Evolutionary conservation across 2,888 invertebrate genomes (phyloP).

Genomic region (Stegophylla sp.): DNA sequence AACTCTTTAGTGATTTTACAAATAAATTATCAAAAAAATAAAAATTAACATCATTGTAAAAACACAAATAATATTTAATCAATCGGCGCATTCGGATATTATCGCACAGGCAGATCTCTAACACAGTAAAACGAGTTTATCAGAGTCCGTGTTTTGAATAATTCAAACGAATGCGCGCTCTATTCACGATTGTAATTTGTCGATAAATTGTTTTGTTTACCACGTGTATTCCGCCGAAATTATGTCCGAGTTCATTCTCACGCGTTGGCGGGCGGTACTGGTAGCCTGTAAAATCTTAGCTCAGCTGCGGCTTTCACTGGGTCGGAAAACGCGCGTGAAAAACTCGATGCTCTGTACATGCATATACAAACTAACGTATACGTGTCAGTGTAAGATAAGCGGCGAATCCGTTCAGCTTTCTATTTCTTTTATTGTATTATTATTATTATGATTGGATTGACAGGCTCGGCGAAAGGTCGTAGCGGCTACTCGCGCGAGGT

Average conservation of each 20-base stretch:
- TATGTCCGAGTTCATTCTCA: not conserved
- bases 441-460: not conserved
- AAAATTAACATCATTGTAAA: too few species aligned
- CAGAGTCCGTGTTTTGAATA: too few species aligned
- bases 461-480: constrained; percentile 7
- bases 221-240: not conserved
- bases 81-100: too few species aligned
- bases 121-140: too few species aligned
- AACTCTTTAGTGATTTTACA: too few species aligned
- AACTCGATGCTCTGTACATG: constrained; percentile 19
- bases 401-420: constrained; percentile 50
- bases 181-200: too few species aligned
- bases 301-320: constrained; percentile 36
- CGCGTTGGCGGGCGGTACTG: too few species aligned
- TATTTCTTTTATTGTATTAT: constrained; percentile 18
- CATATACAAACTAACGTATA: not conserved
- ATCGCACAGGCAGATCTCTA: too few species aligned
- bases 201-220: too few species aligned
- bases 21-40: too few species aligned
- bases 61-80: too few species aligned
- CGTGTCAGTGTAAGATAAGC: not conserved
- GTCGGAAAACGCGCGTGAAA: constrained; percentile 44
- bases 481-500: not conserved
- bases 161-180: too few species aligned
- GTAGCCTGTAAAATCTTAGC: not conserved